Conservation (phyloP, 2,888 invertebrate genomes). For the Oconnorella tubifera region DNA sequence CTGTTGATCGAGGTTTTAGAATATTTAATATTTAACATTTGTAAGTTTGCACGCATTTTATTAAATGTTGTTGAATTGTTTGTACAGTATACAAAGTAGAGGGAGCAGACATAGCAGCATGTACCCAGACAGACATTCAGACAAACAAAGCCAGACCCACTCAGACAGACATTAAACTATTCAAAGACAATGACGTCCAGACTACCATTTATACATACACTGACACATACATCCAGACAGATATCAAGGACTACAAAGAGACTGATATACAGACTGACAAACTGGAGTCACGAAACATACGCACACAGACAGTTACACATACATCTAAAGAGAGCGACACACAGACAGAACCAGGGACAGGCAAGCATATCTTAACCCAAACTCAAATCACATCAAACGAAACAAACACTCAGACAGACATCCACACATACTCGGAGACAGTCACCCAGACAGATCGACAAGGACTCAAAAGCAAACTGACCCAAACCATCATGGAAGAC, state of each 20-base stretch:
- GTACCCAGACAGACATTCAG: conserved; percentile 3
- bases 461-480: background rate
- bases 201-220: background rate
- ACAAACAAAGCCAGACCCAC: background rate
- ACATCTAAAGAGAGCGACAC: background rate
- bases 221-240: conserved; percentile 11
- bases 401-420: background rate
- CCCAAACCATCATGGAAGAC: background rate
- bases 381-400: no score
- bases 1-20: no score
- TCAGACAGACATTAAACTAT: conserved; percentile 6
- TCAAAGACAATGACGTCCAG: conserved; percentile 3
- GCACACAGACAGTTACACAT: background rate
- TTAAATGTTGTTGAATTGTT: no score
- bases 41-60: no score
- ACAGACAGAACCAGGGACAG: conserved; percentile 3
- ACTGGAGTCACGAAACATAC: background rate
- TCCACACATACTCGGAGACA: background rate
- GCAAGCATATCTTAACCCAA: background rate
- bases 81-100: conserved; percentile 20
- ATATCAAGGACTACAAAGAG: background rate
- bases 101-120: conserved; percentile 4
- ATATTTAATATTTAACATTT: no score
- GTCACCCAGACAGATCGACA: background rate
- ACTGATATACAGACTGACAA: conserved; percentile 10